A percentile compares a stretch with the other conserved stretches of the same genome.
Conservation (phyloP, 2,888 invertebrate genomes). For the Lutraria lutraria region DNA sequence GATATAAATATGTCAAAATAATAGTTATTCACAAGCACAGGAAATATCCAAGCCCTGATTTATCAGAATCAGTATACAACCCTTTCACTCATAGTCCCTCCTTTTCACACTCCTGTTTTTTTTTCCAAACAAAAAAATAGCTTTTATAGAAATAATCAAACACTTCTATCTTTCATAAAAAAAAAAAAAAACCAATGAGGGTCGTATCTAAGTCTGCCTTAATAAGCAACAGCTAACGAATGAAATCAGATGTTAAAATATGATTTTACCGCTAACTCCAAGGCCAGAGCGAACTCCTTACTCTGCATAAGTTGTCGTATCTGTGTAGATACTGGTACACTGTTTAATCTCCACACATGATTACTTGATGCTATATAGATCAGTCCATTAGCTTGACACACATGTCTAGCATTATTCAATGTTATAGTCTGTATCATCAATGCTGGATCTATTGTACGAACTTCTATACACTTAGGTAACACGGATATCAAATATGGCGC, state of each 20-base stretch:
- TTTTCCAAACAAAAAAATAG: no score
- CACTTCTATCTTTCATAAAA: no score
- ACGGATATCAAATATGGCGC: slow-evolving; percentile 96
- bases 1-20: neutral
- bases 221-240: no score
- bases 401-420: slow-evolving; percentile 87
- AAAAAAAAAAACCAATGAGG: no score
- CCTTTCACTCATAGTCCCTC: no score
- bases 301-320: slow-evolving; percentile 94
- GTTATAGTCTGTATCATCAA: slow-evolving; percentile 93
- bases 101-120: no score
- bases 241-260: neutral
- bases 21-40: neutral
- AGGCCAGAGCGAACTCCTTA: slow-evolving; percentile 97
- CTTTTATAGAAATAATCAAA: no score
- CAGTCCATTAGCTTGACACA: slow-evolving; percentile 89
- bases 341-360: slow-evolving; percentile 91
- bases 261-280: slow-evolving; percentile 93
- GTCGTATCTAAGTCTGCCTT: no score
- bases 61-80: no score
- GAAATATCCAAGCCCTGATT: neutral
- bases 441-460: slow-evolving; percentile 94
- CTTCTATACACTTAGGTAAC: slow-evolving; percentile 93
- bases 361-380: slow-evolving; percentile 95
- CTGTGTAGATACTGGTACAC: slow-evolving; percentile 94